Evolutionary conservation across 2,797 vertebrate genomes (phyloP).

Genomic region (Choloepus didactylus): DNA sequence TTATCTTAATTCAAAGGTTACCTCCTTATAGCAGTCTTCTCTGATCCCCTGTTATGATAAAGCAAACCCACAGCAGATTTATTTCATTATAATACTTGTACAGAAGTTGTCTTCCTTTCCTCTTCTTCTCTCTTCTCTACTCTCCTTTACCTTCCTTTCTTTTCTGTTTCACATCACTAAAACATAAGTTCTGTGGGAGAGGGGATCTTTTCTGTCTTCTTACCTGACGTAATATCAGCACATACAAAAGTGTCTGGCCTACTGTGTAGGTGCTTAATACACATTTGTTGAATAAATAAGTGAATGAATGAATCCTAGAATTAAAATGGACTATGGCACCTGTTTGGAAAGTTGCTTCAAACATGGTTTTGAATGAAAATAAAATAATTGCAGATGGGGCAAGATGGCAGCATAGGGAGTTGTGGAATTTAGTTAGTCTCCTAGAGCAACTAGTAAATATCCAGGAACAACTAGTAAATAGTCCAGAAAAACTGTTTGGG

Average conservation of each 20-base stretch:
- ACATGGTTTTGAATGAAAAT: not conserved
- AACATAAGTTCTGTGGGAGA: not conserved
- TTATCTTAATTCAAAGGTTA: not conserved
- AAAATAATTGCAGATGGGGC: not conserved
- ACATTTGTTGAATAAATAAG: not conserved
- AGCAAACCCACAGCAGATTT: not conserved
- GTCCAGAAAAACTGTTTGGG: too few species aligned
- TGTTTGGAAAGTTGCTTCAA: not conserved
- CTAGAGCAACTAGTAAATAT: too few species aligned
- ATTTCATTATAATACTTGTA: not conserved
- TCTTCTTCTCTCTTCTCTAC: not conserved
- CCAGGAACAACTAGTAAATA: too few species aligned
- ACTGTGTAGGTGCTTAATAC: not conserved
- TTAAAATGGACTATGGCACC: not conserved
- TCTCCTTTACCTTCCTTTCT: not conserved
- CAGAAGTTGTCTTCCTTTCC: not conserved
- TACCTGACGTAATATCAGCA: not conserved
- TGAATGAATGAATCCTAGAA: not conserved
- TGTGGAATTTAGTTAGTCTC: too few species aligned
- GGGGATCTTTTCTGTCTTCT: conserved; percentile 39
- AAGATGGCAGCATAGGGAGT: too few species aligned
- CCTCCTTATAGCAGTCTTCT: not conserved
- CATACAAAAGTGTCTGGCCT: not conserved
- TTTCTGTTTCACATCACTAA: conserved; percentile 3
- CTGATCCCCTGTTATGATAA: not conserved